Percentiles rank a stretch among this genome's conserved stretches.
These are phyloP conservation scores for Macrosiphum euphorbiae DNA, from an alignment of 2,888 invertebrate species.

Conservation along the genomic window DNA sequence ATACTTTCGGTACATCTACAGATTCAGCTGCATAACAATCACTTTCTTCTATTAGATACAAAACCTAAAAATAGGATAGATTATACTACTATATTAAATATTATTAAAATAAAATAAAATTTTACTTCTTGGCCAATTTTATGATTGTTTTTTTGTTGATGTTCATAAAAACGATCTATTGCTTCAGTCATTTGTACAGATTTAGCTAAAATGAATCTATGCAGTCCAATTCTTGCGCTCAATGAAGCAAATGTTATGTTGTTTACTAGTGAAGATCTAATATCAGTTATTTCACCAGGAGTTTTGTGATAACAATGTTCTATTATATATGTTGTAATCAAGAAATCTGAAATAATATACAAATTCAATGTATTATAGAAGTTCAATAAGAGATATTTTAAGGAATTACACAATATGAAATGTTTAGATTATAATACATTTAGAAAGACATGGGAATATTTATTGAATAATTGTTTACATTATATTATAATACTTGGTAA, in stretches of 20 bases:
- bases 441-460: background rate
- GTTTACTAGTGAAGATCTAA: constrained; percentile 95
- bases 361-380: background rate
- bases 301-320: constrained; percentile 79
- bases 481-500: background rate
- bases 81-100: constrained; percentile 16
- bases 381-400: background rate
- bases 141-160: constrained; percentile 76
- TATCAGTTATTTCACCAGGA: constrained; percentile 91
- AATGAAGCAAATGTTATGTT: constrained; percentile 95
- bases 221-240: constrained; percentile 86
- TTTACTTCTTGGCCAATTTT: constrained; percentile 78
- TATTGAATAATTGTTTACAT: background rate
- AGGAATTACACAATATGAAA: background rate
- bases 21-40: constrained; percentile 79
- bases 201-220: constrained; percentile 78
- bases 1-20: constrained; percentile 89
- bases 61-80: constrained; percentile 69
- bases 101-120: background rate
- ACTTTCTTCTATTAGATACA: constrained; percentile 77
- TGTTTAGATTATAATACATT: background rate
- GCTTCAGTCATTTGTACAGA: constrained; percentile 73
- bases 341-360: constrained; percentile 76
- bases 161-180: constrained; percentile 77
- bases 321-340: constrained; percentile 89